Evolutionary conservation across 2,888 invertebrate species (phyloP), one percentile per base, ranked within the genome.

Genomic region (Antitype chi): DNA sequence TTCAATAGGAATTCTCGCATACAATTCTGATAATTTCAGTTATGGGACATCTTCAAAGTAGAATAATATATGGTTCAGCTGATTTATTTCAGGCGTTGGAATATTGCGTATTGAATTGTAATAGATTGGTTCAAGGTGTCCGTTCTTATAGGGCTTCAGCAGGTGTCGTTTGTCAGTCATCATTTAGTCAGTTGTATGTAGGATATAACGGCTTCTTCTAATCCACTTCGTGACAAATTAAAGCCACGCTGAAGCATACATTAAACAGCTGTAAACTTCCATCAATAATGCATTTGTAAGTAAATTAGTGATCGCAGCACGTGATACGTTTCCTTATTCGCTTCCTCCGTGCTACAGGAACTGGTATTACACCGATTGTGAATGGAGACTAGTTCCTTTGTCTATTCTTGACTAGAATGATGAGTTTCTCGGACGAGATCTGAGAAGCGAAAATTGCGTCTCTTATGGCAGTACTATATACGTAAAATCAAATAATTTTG

Each of bases 211-310:
- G 70, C 80, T 76, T 70, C 70, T n/a, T 70, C 17, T 72, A 76
- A 66, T 76, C 76, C 47, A 76, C 60, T 70, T 83, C 73, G 82
- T 83, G 70, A 64, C 73, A 17, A 55, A 80, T 84, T 71, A 76
- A 80, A 84, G 63, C 76, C 76, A 75, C 70, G 55, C 15, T 70
- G 49, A 11, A 13, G 32, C 28, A 57, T 62, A 57, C n/a, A 82
- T 78, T 49, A 69, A 70, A 55, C 52, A 23, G 52, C 55, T 55
- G 63, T 73, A 53, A 55, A 69, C 7, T 67, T 62, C 43, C 60
- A 82, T 71, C 52, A 70, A 55, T 76, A 70, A 59, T 80, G 43
- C 38, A 64, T 80, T 60, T 76, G 75, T 66, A 38, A 73, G 80
- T 74, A 69, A 32, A 66, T 76, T 71, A 73, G 59, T 28, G 63